phyloP scores from a whole-genome alignment of 2,797 vertebrate species.

The Sebastes vulpes region DNA sequence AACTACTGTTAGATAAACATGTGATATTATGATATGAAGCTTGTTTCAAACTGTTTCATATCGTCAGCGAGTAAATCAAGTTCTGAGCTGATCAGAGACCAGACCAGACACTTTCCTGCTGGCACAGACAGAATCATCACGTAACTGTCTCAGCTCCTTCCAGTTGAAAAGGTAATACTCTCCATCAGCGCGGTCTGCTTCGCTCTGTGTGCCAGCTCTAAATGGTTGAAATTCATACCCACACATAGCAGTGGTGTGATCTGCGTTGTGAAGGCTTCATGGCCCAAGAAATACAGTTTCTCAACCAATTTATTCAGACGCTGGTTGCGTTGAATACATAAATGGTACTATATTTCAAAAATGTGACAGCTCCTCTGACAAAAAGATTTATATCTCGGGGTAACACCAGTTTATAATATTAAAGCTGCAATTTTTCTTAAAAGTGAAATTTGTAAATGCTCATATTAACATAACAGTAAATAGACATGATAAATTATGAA shows the following conservation, averaged over 20 bases:
- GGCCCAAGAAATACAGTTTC: constrained; percentile 13
- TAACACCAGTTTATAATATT: not conserved
- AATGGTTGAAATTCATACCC: constrained; percentile 33
- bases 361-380: not conserved
- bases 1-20: not conserved
- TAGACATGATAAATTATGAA: not conserved
- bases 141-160: constrained; percentile 28
- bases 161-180: constrained; percentile 32
- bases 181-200: constrained; percentile 30
- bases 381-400: not conserved
- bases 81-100: constrained; percentile 30
- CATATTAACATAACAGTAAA: not conserved
- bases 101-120: constrained; percentile 37
- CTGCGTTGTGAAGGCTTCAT: not conserved
- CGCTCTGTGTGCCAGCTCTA: constrained; percentile 28
- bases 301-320: constrained; percentile 7
- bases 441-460: not conserved
- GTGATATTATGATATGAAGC: not conserved
- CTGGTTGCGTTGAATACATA: constrained; percentile 4
- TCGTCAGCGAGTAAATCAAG: not conserved
- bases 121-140: constrained; percentile 42
- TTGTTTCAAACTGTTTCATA: not conserved
- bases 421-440: not conserved
- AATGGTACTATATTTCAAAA: not conserved
- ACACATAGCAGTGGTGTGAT: constrained; percentile 23